These are phyloP conservation scores for Excalfactoria chinensis DNA, from an alignment of 2,113 vertebrate species.

Conservation along the genomic window DNA sequence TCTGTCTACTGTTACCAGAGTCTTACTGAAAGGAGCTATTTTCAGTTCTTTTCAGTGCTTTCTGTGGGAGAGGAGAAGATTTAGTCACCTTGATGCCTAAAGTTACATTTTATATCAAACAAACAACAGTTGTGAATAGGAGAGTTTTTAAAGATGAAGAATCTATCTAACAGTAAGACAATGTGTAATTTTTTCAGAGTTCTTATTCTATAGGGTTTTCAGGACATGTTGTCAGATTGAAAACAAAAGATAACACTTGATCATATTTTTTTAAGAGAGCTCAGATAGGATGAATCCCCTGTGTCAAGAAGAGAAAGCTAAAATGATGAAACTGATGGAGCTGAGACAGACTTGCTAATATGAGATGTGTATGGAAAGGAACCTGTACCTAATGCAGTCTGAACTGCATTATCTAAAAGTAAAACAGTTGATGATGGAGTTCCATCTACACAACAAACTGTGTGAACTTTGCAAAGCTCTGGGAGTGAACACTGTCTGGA, in stretches of 20 bases:
- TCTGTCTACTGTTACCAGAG: neutral
- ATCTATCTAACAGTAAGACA: neutral
- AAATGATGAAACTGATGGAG: neutral
- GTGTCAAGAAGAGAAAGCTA: neutral
- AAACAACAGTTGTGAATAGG: neutral
- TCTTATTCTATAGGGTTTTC: neutral
- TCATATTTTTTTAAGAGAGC: neutral
- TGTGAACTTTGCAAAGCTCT: neutral
- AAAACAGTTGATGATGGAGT: fast-evolving
- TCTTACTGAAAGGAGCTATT: neutral
- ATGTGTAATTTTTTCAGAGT: neutral
- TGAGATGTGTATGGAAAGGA: neutral
- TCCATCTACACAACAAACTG: neutral
- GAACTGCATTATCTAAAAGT: neutral
- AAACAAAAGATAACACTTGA: neutral
- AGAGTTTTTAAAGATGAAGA: neutral
- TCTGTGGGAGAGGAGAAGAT: neutral
- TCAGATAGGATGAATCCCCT: neutral
- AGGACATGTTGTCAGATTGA: neutral
- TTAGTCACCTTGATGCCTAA: neutral
- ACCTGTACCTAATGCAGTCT: neutral
- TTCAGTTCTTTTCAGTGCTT: neutral
- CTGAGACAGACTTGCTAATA: neutral
- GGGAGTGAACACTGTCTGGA: neutral
- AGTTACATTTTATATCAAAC: neutral